These are phyloP conservation scores for Rhabdomys dilectus DNA, from an alignment of 2,113 vertebrate species.

Conservation along the genomic window DNA sequence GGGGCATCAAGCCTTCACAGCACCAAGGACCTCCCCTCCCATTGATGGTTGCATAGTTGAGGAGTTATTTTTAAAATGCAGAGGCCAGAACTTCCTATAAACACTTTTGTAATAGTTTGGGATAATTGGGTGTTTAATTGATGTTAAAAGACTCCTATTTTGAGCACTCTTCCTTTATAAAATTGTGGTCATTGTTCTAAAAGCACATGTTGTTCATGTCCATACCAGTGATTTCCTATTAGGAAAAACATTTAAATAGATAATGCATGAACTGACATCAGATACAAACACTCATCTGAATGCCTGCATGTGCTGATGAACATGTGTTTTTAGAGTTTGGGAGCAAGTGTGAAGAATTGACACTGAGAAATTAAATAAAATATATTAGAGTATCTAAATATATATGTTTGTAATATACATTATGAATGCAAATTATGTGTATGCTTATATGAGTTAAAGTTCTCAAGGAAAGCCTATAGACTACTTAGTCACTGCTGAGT, in stretches of 20 bases:
- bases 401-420: not conserved
- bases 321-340: not conserved
- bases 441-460: not conserved
- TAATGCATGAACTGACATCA: not conserved
- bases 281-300: no score
- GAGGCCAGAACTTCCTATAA: not conserved
- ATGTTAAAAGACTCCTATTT: not conserved
- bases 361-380: not conserved
- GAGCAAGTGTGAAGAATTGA: not conserved
- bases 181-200: not conserved
- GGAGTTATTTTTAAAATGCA: not conserved
- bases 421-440: not conserved
- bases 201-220: not conserved
- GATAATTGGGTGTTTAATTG: not conserved
- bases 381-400: no score
- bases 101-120: no score
- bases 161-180: not conserved
- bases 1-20: no score
- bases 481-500: not conserved
- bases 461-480: not conserved
- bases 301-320: not conserved
- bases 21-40: no score
- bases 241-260: not conserved
- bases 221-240: not conserved
- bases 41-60: no score